Evolutionary conservation across 2,797 vertebrate species (phyloP), one percentile per base, ranked within the genome.

Genomic region (Etheostoma nigrum): DNA sequence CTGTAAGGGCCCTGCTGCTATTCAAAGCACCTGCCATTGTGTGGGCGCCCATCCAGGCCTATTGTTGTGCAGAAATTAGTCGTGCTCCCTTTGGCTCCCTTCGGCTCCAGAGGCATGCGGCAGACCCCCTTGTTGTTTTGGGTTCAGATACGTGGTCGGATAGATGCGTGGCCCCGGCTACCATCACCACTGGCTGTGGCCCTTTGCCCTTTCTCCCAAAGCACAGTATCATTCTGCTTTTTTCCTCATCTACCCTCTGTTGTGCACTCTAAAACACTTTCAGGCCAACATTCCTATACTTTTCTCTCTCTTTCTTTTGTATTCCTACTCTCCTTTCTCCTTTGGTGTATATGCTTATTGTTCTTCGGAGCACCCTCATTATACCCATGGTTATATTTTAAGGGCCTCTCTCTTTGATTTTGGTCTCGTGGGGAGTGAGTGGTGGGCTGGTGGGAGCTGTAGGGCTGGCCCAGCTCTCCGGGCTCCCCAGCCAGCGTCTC

Each of bases 21-120:
- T 94, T 95, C 93, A 93, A 91, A 93, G 92, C 94, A 95, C 94
- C 95, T 95, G 94, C 95, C 92, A 94, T 94, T 95, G 93, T 95
- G 93, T 94, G 94, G 94, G 91, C 93, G 88, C 90, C 89, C 90
- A 90, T 94, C 89, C 93, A 93, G 86, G 83, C 84, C 89, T 67
- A 94, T 95, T 93, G 92, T 93, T 94, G 91, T 84, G 89, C 82
- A 92, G 91, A 92, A 95, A 95, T 93, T 92, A 95, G 93, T 94
- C 91, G 90, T 92, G 93, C 93, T 94, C 91, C 92, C 91, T 87
- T 90, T 86, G 83, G 89, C 87, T 94, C 88, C 92, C 92, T 86
- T 89, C 60, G 76, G 86, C 87, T 94, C 86, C 79, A 83, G 89
- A 92, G 93, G 92, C 92, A 90, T 89, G 92, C 82, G 80, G 90